phyloP scores from a whole-genome alignment of 2,797 vertebrate genomes.

The Diplodus puntazzo region DNA sequence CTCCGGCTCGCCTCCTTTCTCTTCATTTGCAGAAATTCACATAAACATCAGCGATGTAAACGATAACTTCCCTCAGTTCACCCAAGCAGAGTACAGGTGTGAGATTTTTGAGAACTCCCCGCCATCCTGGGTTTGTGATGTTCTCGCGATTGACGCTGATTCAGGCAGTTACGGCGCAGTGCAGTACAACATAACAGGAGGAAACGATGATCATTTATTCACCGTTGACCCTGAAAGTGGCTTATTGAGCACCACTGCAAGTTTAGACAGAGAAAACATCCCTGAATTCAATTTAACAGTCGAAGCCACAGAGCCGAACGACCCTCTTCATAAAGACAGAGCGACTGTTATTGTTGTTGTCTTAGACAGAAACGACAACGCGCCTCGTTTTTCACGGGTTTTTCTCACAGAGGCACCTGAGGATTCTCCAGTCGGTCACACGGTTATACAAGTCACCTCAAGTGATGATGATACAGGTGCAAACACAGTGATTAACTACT shows the following conservation, averaged over 20 bases:
- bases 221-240: conserved; percentile 80
- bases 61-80: conserved; percentile 85
- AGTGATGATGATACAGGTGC: conserved; percentile 80
- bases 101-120: conserved; percentile 83
- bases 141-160: conserved; percentile 84
- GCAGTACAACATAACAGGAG: conserved; percentile 80
- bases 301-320: conserved; percentile 78
- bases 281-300: conserved; percentile 79
- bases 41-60: conserved; percentile 84
- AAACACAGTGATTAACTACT: conserved; percentile 80
- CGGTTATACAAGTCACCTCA: conserved; percentile 74
- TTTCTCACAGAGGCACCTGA: conserved; percentile 79
- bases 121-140: conserved; percentile 76
- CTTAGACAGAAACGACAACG: conserved; percentile 86
- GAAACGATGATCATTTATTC: conserved; percentile 78
- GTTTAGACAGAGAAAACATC: conserved; percentile 83
- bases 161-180: conserved; percentile 74
- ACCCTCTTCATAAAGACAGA: conserved; percentile 67
- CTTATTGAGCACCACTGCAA: conserved; percentile 74
- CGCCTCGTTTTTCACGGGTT: conserved; percentile 83
- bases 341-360: conserved; percentile 75
- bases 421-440: conserved; percentile 78
- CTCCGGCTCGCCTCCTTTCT: conserved; percentile 85
- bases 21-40: conserved; percentile 80
- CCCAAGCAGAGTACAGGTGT: conserved; percentile 79